These are phyloP conservation scores for Sebastes fasciatus DNA, from an alignment of 2,113 vertebrate species.

Conservation along the genomic window DNA sequence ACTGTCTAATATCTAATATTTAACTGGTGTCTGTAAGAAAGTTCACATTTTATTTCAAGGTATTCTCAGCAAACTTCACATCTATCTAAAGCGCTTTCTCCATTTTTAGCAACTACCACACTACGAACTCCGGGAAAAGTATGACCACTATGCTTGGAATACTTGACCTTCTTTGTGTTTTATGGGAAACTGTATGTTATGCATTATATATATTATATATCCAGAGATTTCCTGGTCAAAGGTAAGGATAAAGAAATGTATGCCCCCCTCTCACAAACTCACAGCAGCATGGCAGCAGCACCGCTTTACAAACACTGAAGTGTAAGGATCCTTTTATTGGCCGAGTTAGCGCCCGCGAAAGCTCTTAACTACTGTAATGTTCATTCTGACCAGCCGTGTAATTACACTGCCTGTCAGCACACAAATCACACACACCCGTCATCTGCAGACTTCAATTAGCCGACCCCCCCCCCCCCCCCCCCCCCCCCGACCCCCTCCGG, in stretches of 20 bases:
- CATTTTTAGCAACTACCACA: not conserved
- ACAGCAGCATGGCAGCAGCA: constrained; percentile 22
- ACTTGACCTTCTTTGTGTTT: no score
- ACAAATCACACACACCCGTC: constrained; percentile 78
- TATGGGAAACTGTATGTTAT: no score
- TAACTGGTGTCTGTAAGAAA: not conserved
- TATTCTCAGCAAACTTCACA: not conserved
- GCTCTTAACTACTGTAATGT: constrained; percentile 75
- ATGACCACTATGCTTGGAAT: no score
- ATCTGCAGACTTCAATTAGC: constrained; percentile 81
- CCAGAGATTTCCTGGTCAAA: constrained; percentile 18
- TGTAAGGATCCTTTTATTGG: constrained; percentile 69
- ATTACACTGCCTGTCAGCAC: constrained; percentile 80
- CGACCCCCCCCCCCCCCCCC: not conserved
- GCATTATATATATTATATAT: not conserved
- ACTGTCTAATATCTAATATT: no score
- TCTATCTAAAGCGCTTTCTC: no score
- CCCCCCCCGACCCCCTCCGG: not conserved
- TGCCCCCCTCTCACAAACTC: constrained; percentile 4
- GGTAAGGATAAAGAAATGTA: constrained; percentile 15
- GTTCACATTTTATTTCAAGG: not conserved
- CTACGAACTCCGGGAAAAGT: no score
- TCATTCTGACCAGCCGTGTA: constrained; percentile 73
- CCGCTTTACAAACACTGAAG: constrained; percentile 62
- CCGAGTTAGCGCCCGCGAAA: constrained; percentile 69